Percentiles rank a stretch among this genome's conserved stretches.
Conservation (phyloP, 2,797 vertebrate species). For the Oceanodroma leucorhoa region DNA sequence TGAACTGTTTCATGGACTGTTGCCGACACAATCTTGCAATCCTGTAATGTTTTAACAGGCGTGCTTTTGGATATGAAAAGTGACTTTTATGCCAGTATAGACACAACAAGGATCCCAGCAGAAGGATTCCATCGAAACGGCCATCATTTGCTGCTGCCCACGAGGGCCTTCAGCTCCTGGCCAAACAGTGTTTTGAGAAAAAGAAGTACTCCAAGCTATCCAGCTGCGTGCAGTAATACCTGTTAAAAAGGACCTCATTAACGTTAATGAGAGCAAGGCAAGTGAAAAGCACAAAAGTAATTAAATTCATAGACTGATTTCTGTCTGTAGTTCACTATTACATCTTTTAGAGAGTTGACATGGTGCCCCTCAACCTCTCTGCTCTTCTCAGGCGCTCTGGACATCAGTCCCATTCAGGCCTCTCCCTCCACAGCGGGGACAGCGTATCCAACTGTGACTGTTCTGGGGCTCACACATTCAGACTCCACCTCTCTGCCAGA, state of each 20-base stretch:
- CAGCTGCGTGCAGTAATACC: fast-evolving
- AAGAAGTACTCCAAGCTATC: background rate
- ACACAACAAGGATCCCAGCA: background rate
- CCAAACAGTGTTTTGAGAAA: background rate
- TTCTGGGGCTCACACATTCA: background rate
- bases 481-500: background rate
- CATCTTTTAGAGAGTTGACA: background rate
- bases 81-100: background rate
- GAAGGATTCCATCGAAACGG: background rate
- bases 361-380: background rate
- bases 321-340: background rate
- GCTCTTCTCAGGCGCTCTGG: background rate
- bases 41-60: background rate
- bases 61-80: background rate
- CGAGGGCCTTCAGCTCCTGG: background rate
- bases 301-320: background rate
- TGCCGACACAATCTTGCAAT: background rate
- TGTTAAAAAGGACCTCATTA: background rate
- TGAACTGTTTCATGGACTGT: background rate
- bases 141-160: background rate
- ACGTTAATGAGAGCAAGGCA: background rate
- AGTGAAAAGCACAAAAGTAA: background rate
- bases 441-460: fast-evolving
- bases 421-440: background rate
- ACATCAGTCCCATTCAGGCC: background rate